Evolutionary conservation across 2,113 vertebrate genomes (phyloP).

Genomic region (Plecturocebus donacophilus): DNA sequence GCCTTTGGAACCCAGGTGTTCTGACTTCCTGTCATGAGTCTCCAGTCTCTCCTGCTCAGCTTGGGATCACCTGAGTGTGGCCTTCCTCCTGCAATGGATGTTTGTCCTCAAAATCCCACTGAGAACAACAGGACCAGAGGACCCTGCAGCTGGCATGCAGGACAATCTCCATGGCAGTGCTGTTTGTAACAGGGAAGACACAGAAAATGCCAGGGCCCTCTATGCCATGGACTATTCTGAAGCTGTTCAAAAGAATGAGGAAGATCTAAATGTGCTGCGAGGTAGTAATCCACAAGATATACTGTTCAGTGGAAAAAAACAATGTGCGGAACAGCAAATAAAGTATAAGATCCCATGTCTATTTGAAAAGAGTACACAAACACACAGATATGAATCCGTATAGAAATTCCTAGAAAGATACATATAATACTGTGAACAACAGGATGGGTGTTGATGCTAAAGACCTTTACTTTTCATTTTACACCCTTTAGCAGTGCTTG

Average conservation of each 20-base stretch:
- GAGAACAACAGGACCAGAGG: not conserved
- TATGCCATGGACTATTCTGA: not conserved
- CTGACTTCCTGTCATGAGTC: rapidly evolving
- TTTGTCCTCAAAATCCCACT: not conserved
- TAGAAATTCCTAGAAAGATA: constrained; percentile 31
- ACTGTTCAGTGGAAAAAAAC: not conserved
- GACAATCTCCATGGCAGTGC: not conserved
- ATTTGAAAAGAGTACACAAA: not conserved
- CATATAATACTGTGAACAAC: not conserved
- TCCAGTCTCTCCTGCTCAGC: not conserved
- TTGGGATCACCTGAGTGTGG: not conserved
- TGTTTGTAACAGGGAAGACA: not conserved
- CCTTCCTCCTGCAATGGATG: not conserved
- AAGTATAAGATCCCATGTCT: not conserved
- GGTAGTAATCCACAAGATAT: not conserved
- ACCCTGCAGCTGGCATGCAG: not conserved
- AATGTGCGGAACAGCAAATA: not conserved
- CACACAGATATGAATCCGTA: not conserved
- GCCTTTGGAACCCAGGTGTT: not conserved
- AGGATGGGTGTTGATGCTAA: not conserved
- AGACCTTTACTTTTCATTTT: constrained; percentile 7
- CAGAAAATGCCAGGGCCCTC: not conserved
- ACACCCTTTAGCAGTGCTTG: not conserved
- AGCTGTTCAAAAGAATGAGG: not conserved
- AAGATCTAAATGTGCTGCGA: not conserved